Evolutionary conservation across 2,113 vertebrate genomes (phyloP), one percentile per base, ranked within the genome.

Genomic region (Corythaixoides concolor): DNA sequence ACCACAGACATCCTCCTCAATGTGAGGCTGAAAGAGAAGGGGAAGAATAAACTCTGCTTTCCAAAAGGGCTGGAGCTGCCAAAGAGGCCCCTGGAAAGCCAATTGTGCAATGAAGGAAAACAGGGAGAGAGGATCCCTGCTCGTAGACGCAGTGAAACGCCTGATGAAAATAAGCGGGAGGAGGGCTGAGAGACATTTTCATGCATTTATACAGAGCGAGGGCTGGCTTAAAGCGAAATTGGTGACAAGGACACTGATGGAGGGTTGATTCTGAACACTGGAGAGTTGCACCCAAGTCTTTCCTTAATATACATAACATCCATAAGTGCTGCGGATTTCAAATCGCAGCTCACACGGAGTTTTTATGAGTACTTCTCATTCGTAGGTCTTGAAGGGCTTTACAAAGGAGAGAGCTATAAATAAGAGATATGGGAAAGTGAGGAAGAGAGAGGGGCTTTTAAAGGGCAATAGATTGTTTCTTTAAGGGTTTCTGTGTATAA

Each of bases 341-440:
- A 75, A 53, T 67, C 75, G 67, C 2, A 0, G 18, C 70, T 93
- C 67, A 62, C 70, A 64, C 1, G 0, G 67, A 35, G 90, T n/a
- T 91, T 97, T 94, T 94, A 93, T 60, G 84, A 85, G 77, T 62
- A 59, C 64, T 92, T 92, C 70, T 92, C 56, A 59, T 84, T 76
- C 2, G 1, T 52, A 23, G 47, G 30, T 95, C 67, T 58, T 58
- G 37, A 43, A 92, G 76, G 1, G 27, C 52, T 93, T 77, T 39
- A 92, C 83, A 90, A 93, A 96, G 43, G 88, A 92, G 67, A 64
- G 76, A 70, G 80, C 91, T 96, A 74, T 95, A 86, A 95, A 90
- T 95, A 95, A 92, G 88, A 91, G 70, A 58, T 87, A 87, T 88
- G 62, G 70, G 82, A 73, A 75, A 90, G 43, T 13, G 78, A 85